Conservation (phyloP, 2,797 vertebrate species). For the Glossophaga mutica region DNA sequence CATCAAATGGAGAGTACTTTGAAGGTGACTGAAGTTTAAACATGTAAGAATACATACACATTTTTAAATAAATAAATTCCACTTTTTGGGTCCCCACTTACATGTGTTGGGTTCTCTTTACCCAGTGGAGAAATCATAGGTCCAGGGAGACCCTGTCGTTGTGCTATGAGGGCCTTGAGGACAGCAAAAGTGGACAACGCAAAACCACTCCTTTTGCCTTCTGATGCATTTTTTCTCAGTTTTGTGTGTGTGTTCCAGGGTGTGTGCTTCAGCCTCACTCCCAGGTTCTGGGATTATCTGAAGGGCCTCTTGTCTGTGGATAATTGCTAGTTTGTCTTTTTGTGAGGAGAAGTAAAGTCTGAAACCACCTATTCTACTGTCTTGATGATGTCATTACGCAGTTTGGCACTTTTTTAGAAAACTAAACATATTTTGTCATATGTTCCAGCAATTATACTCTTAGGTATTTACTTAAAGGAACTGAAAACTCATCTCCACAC, state of each 20-base stretch:
- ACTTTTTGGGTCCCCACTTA: no score
- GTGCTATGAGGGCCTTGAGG: neutral
- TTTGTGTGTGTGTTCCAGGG: neutral
- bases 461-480: neutral
- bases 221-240: neutral
- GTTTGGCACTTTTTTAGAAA: neutral
- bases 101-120: neutral
- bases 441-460: neutral
- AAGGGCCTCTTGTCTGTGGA: neutral
- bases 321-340: neutral
- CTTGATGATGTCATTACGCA: neutral
- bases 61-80: no score
- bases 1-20: no score
- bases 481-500: no score
- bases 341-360: neutral
- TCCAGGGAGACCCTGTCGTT: neutral
- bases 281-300: neutral
- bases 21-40: no score
- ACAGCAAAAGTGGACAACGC: no score
- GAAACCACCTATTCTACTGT: neutral
- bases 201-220: neutral
- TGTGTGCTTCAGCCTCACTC: neutral
- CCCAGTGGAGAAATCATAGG: neutral
- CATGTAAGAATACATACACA: no score
- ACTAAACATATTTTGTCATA: neutral